Conservation (phyloP, 2,113 vertebrate species). For the Ptychochromis oligacanthus region DNA sequence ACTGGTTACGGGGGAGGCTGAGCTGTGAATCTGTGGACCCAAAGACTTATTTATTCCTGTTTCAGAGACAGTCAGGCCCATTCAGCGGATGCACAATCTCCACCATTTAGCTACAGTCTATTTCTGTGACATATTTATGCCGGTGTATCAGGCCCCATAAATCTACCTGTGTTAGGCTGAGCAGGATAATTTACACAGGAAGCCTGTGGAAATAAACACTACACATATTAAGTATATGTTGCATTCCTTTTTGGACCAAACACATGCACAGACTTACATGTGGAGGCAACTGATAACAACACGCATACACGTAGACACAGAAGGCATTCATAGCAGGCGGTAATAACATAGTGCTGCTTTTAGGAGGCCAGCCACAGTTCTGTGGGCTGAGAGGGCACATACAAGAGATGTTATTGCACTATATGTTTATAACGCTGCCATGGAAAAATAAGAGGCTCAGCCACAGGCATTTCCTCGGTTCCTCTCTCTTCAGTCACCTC, state of each 20-base stretch:
- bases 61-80: slow-evolving; percentile 49
- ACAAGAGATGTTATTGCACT: slow-evolving; percentile 58
- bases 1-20: neutral
- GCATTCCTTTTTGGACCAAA: slow-evolving; percentile 11
- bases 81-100: slow-evolving; percentile 62
- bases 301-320: slow-evolving; percentile 24
- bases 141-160: slow-evolving; percentile 22
- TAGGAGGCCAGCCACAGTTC: slow-evolving; percentile 48
- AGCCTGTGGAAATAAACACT: slow-evolving; percentile 57
- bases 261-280: neutral
- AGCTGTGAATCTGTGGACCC: slow-evolving; percentile 20
- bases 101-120: slow-evolving; percentile 62
- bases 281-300: slow-evolving; percentile 9
- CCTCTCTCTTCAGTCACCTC: slow-evolving; percentile 28
- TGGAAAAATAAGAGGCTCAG: slow-evolving; percentile 59
- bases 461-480: slow-evolving; percentile 67
- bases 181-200: slow-evolving; percentile 50
- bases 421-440: slow-evolving; percentile 68
- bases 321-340: slow-evolving; percentile 53
- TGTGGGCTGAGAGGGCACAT: slow-evolving; percentile 49
- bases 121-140: slow-evolving; percentile 48
- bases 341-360: slow-evolving; percentile 55
- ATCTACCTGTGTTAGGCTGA: slow-evolving; percentile 43
- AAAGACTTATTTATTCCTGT: slow-evolving; percentile 54
- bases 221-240: slow-evolving; percentile 25